Percentiles rank a stretch among this genome's conserved stretches.
Conservation (phyloP, 2,888 invertebrate genomes). For the Aleiodes alternator region DNA sequence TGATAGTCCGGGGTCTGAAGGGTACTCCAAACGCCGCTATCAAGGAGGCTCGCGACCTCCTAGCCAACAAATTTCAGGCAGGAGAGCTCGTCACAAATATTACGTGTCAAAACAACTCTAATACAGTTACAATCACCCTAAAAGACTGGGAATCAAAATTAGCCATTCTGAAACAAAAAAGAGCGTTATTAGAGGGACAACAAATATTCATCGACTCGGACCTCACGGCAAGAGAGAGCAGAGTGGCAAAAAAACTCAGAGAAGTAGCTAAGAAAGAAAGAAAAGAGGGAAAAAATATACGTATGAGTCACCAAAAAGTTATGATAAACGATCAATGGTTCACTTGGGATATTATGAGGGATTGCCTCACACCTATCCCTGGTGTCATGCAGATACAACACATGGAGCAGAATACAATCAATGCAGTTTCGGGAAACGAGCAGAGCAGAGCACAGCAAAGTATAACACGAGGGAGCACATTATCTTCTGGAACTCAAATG, state of each 20-base stretch:
- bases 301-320: conserved; percentile 10
- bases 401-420: too few relatives aligned
- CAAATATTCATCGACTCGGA: conserved; percentile 1
- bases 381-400: neutral
- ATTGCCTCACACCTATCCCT: neutral
- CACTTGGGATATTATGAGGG: conserved; percentile 1
- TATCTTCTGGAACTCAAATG: conserved; percentile 28
- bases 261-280: neutral
- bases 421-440: conserved; percentile 19
- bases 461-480: neutral
- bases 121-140: neutral
- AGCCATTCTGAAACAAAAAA: conserved; percentile 6
- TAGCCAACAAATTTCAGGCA: neutral
- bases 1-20: neutral
- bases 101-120: neutral
- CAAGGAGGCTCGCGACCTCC: neutral
- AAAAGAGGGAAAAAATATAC: conserved; percentile 12
- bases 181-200: conserved; percentile 2
- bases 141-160: conserved; percentile 16
- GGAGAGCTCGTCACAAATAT: neutral
- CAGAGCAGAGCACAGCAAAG: conserved; percentile 5
- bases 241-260: conserved; percentile 5
- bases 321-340: conserved; percentile 20
- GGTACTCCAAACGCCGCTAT: neutral
- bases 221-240: conserved; percentile 12